Evolutionary conservation across 2,888 invertebrate genomes (phyloP), one percentile per base, ranked within the genome.

Genomic region (Myathropa florea): DNA sequence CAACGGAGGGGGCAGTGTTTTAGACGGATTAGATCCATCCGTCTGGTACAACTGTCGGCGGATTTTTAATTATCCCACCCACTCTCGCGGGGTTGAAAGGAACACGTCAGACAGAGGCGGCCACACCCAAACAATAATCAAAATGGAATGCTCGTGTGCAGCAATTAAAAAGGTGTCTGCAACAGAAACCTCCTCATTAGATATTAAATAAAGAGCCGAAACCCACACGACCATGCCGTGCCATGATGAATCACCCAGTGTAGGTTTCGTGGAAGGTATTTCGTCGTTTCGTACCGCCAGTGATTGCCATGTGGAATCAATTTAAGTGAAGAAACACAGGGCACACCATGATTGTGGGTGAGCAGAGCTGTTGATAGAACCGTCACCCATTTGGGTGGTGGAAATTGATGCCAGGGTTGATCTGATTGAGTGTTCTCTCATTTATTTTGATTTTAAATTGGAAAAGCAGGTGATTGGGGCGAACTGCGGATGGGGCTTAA

Each of bases 391-490:
- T 73, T 28, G 33, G 33, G n/a, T n/a, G 36, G 60, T 21, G 67
- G 36, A 65, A 73, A 82, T 85, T 78, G 85, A 86, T 86, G 85
- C 73, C 85, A 75, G 82, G 82, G 85, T 78, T 82, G 82, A 86
- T 63, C 73, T 82, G 85, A 86, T 86, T 78, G 78, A 86, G 85
- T 82, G 61, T 70, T 82, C 72, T 82, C 72, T 82, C 85, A 85
- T 82, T 80, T 67, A 78, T 86, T 82, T 82, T 76, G 81, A 80
- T 76, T 70, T 78, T 78, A 86, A 82, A 82, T 82, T 82, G 72
- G 82, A 82, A 78, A 82, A 73, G 55, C 85, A 78, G 78, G 78
- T 78, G 73, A 82, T 55, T 73, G 30, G 59, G 63, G 75, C 24
- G 30, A 61, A 39, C 36, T 23, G 55, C 12, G 14, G n/a, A n/a